phyloP scores from a whole-genome alignment of 2,113 vertebrate species.

The Strigops habroptila region DNA sequence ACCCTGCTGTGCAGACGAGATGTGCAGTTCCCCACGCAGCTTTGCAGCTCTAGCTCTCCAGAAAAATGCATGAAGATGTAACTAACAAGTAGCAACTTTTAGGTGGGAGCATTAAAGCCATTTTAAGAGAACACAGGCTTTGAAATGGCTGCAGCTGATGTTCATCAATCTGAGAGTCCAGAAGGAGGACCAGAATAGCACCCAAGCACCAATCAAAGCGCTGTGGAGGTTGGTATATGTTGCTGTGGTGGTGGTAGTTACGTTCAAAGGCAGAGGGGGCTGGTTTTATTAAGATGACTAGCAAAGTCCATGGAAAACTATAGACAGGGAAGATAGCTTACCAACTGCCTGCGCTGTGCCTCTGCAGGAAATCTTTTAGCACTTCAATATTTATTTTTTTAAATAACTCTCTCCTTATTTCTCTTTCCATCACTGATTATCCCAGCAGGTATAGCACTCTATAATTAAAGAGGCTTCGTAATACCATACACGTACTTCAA shows the following conservation, averaged over 20 bases:
- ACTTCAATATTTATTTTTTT: neutral
- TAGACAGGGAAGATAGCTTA: neutral
- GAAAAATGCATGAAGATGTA: neutral
- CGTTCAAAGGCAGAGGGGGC: rapidly evolving
- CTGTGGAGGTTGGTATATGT: neutral
- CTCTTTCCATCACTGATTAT: neutral
- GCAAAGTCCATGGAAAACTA: neutral
- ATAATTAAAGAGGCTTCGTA: neutral
- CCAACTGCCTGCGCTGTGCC: neutral
- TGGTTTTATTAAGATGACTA: neutral
- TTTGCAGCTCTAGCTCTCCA: neutral
- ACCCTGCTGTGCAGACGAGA: neutral
- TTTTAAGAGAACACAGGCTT: neutral
- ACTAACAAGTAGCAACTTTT: neutral
- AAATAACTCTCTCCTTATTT: neutral
- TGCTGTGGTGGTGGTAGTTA: neutral
- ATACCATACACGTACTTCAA: neutral
- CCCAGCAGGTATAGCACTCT: neutral
- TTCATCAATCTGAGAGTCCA: neutral
- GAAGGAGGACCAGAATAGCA: neutral
- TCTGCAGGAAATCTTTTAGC: neutral
- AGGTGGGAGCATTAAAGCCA: neutral
- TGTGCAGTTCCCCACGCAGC: neutral
- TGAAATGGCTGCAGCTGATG: neutral
- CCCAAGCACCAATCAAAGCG: neutral